These are phyloP conservation scores for Gastrophysa polygoni DNA, from an alignment of 2,888 invertebrate genomes.

Conservation along the genomic window DNA sequence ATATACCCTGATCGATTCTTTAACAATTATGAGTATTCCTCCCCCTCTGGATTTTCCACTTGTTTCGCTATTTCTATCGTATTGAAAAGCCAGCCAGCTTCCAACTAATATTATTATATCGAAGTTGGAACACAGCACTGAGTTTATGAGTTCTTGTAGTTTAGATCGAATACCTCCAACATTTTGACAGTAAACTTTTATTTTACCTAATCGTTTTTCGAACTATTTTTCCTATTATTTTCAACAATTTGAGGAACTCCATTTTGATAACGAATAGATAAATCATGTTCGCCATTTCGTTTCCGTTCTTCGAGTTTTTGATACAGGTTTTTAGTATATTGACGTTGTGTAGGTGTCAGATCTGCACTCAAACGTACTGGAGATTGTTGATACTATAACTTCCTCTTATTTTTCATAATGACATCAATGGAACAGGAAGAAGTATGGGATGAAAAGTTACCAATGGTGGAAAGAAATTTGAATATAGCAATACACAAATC, in stretches of 20 bases:
- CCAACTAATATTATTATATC: not conserved
- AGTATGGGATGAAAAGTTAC: constrained; percentile 2
- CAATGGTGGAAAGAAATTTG: not conserved
- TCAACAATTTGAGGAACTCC: not conserved
- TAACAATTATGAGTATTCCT: not conserved
- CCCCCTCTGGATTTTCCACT: constrained; percentile 4
- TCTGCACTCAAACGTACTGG: not conserved
- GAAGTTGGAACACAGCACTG: not conserved
- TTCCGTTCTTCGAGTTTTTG: not conserved
- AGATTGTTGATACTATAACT: not conserved
- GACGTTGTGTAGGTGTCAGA: not conserved
- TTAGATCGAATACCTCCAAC: constrained; percentile 4
- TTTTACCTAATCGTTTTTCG: not conserved
- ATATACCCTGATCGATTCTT: not conserved
- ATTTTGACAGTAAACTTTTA: constrained; percentile 5
- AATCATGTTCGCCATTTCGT: not conserved
- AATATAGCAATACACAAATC: not conserved
- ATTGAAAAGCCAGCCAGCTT: not conserved
- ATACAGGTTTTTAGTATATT: not conserved
- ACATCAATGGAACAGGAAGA: not conserved
- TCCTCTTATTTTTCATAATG: not conserved
- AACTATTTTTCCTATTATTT: not conserved
- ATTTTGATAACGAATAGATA: not conserved
- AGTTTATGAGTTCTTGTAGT: not conserved
- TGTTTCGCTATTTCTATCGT: not conserved